Percentiles rank a stretch among this genome's conserved stretches.
Conservation (phyloP, 2,888 invertebrate species). For the Cremastinae sp. region DNA sequence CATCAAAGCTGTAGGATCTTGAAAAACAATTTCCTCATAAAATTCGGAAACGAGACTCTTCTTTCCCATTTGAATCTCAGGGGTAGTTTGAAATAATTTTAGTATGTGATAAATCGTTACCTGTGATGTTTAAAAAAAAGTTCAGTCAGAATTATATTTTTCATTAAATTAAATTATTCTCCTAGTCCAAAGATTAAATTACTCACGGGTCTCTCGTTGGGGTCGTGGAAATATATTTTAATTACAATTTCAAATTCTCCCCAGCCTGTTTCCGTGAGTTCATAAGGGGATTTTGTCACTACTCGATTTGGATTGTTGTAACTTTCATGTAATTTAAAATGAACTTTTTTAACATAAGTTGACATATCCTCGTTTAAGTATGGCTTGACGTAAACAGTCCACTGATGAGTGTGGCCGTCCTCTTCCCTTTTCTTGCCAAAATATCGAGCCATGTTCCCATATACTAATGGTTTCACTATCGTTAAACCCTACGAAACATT, state of each 20-base stretch:
- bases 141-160: no score
- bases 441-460: slow-evolving; percentile 96
- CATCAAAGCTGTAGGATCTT: slow-evolving; percentile 94
- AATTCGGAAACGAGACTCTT: slow-evolving; percentile 93
- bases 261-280: slow-evolving; percentile 99
- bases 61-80: slow-evolving; percentile 81
- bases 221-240: slow-evolving; percentile 98
- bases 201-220: slow-evolving; percentile 95
- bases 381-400: slow-evolving; percentile 98
- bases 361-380: slow-evolving; percentile 97
- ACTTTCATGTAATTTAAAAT: slow-evolving; percentile 98
- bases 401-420: slow-evolving; percentile 99
- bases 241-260: slow-evolving; percentile 99
- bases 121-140: slow-evolving; percentile 80
- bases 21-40: slow-evolving; percentile 97
- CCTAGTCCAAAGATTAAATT: neutral
- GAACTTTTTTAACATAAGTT: slow-evolving; percentile 95
- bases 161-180: no score
- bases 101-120: slow-evolving; percentile 97
- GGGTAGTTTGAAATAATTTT: slow-evolving; percentile 93
- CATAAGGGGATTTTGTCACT: slow-evolving; percentile 96
- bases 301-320: slow-evolving; percentile 97
- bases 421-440: slow-evolving; percentile 98
- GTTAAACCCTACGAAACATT: slow-evolving; percentile 86
- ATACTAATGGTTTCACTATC: slow-evolving; percentile 96